A percentile compares a stretch with the other conserved stretches of the same genome.
Conservation (phyloP, 2,797 vertebrate species). For the Tapirus indicus region DNA sequence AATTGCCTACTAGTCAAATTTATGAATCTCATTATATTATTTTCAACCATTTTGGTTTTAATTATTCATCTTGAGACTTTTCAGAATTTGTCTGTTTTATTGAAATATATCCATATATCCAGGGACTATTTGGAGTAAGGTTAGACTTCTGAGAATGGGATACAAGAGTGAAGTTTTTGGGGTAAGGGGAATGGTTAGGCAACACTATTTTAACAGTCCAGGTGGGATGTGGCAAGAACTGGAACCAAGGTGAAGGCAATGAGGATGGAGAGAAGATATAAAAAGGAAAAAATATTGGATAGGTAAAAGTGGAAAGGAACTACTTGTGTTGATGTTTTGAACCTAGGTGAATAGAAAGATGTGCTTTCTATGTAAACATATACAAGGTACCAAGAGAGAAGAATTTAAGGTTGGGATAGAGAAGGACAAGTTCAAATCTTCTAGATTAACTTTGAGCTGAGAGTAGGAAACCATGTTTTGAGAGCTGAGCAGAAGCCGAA, state of each 20-base stretch:
- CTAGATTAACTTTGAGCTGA: neutral
- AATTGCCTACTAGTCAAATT: conserved; percentile 16
- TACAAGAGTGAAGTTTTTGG: rapidly evolving
- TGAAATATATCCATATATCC: neutral
- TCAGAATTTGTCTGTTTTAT: conserved; percentile 1
- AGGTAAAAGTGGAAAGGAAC: neutral
- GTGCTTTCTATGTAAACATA: neutral
- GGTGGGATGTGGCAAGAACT: neutral
- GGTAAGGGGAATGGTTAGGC: no score
- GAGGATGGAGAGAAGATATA: neutral
- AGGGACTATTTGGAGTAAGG: neutral
- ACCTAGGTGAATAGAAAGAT: neutral
- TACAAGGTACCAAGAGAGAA: neutral
- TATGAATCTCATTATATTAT: conserved; percentile 2
- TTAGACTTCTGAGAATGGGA: neutral
- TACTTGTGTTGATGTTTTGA: neutral
- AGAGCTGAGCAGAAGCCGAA: neutral
- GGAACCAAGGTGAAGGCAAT: neutral
- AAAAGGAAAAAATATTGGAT: neutral
- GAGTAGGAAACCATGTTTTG: neutral
- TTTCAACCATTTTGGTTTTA: conserved; percentile 14
- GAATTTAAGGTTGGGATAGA: neutral
- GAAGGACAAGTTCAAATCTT: neutral
- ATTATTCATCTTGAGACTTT: conserved; percentile 54
- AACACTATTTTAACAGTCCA: neutral